Percentiles rank a stretch among this genome's conserved stretches.
Evolutionary conservation across 2,797 vertebrate species (phyloP).

Genomic region (Synanceia verrucosa): DNA sequence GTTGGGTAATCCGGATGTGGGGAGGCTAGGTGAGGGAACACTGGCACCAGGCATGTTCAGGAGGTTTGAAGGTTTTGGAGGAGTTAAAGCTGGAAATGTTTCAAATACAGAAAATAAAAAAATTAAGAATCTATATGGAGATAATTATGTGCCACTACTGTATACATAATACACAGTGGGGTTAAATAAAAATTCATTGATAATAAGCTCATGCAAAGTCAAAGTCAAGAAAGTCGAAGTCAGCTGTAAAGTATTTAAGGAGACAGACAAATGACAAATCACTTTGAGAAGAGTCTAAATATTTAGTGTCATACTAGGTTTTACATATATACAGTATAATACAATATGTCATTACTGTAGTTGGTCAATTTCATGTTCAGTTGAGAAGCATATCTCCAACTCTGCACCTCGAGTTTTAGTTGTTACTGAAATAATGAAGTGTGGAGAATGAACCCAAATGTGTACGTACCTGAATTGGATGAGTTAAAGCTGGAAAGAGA

Average conservation of each 20-base stretch:
- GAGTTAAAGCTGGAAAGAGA: slow-evolving; percentile 98
- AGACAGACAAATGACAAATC: background rate
- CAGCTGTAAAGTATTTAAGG: background rate
- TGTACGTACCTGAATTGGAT: slow-evolving; percentile 95
- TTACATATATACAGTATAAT: background rate
- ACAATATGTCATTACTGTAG: background rate
- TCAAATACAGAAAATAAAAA: slow-evolving; percentile 47
- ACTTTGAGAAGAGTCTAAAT: background rate
- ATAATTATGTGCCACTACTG: background rate
- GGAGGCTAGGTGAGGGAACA: slow-evolving; percentile 97
- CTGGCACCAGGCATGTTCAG: slow-evolving; percentile 99
- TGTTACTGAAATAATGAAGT: no score
- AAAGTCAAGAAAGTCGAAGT: background rate
- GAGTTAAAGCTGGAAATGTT: slow-evolving; percentile 94
- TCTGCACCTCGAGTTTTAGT: background rate
- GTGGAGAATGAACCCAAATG: slow-evolving; percentile 20
- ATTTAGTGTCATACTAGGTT: background rate
- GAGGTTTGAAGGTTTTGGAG: slow-evolving; percentile 97
- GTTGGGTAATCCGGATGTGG: slow-evolving; percentile 98
- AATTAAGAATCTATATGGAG: slow-evolving; percentile 9
- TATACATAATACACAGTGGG: background rate
- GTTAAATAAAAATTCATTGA: background rate
- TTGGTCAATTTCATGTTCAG: background rate
- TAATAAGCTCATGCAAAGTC: slow-evolving; percentile 4
- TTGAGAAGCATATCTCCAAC: slow-evolving; percentile 4